Evolutionary conservation across 35 echinoderm and acorn worm genomes (phyloP).

Genomic region (Eucidaris tribuloides): DNA sequence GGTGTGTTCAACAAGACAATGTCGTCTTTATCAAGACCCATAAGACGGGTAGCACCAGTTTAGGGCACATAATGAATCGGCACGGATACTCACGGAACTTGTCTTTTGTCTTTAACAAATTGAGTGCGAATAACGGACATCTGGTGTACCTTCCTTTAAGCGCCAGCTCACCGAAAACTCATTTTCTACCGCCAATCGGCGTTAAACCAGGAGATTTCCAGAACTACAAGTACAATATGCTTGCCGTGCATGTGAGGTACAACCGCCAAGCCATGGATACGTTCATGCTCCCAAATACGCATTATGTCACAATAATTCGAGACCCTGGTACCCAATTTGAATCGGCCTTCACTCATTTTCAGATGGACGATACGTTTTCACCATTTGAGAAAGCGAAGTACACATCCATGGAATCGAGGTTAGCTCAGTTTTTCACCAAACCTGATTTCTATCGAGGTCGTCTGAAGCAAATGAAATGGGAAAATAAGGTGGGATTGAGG

Average conservation of each 20-base stretch:
- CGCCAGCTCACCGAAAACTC: neutral
- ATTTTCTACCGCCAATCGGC: slow-evolving; percentile 29
- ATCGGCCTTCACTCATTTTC: slow-evolving; percentile 74
- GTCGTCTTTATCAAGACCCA: slow-evolving; percentile 55
- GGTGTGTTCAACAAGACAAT: neutral
- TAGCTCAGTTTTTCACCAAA: slow-evolving; percentile 21
- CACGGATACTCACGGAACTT: slow-evolving; percentile 44
- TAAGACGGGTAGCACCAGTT: slow-evolving; percentile 52
- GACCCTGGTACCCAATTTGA: slow-evolving; percentile 87
- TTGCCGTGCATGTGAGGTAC: slow-evolving; percentile 66
- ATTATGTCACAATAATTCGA: slow-evolving; percentile 84
- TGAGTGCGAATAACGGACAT: slow-evolving; percentile 39
- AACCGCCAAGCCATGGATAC: slow-evolving; percentile 41
- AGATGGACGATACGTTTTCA: slow-evolving; percentile 41
- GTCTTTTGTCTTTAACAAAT: slow-evolving; percentile 61
- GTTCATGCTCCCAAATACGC: slow-evolving; percentile 60
- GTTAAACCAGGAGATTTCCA: neutral
- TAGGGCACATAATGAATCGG: slow-evolving; percentile 39
- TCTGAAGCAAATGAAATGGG: slow-evolving; percentile 51
- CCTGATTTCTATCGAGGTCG: slow-evolving; percentile 42
- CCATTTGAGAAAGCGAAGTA: neutral
- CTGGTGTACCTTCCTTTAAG: slow-evolving; percentile 4
- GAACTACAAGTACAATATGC: slow-evolving; percentile 53
- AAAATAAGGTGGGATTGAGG: slow-evolving; percentile 34
- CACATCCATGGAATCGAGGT: neutral